Conservation (phyloP, 2,113 vertebrate species). For the Labeo catla region DNA sequence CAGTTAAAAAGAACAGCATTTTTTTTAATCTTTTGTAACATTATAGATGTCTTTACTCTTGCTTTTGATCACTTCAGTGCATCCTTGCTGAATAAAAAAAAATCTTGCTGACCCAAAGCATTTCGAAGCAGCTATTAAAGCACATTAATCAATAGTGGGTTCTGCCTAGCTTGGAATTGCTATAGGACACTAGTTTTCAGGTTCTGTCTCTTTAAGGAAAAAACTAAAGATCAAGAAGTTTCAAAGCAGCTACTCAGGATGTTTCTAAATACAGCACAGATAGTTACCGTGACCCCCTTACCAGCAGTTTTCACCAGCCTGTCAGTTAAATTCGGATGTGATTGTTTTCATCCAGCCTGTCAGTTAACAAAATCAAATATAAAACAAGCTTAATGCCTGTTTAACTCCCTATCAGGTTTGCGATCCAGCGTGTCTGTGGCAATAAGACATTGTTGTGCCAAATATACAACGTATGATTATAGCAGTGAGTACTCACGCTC, state of each 20-base stretch:
- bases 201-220: not conserved
- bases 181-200: not conserved
- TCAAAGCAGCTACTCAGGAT: slow-evolving; percentile 7
- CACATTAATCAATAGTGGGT: not conserved
- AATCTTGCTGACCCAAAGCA: not conserved
- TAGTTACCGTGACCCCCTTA: not conserved
- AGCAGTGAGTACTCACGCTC: slow-evolving; percentile 85
- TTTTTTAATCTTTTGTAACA: not conserved
- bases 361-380: slow-evolving; percentile 59
- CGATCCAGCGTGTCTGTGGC: not conserved
- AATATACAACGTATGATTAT: not conserved
- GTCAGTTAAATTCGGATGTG: slow-evolving; percentile 76
- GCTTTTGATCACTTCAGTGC: not conserved
- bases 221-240: not conserved
- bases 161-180: not conserved
- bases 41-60: not conserved
- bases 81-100: not conserved
- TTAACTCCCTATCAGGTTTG: not conserved
- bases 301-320: slow-evolving; percentile 17
- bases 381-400: not conserved
- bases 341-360: slow-evolving; percentile 76
- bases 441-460: not conserved
- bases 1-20: not conserved
- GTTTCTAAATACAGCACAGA: not conserved
- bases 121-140: not conserved